These are phyloP conservation scores for Lithophane ornitopus DNA, from an alignment of 2,888 invertebrate genomes.

Conservation along the genomic window DNA sequence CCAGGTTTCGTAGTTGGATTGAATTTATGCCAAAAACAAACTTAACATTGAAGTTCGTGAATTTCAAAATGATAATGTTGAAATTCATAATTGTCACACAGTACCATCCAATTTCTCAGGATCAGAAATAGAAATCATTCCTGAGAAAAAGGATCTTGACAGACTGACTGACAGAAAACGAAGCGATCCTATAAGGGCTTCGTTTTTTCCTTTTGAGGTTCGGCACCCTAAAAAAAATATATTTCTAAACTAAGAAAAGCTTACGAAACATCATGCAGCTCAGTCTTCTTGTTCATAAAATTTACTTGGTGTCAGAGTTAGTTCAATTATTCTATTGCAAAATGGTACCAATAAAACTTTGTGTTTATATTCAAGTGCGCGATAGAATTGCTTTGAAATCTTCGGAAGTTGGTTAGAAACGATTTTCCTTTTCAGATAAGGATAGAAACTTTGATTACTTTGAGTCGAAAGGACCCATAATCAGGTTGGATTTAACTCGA, in stretches of 20 bases:
- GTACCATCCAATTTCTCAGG: too few species aligned
- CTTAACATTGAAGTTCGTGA: too few species aligned
- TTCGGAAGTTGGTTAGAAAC: conserved; percentile 9
- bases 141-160: too few species aligned
- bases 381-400: conserved; percentile 19
- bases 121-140: too few species aligned
- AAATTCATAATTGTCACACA: too few species aligned
- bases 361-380: conserved; percentile 17
- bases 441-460: conserved; percentile 28
- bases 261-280: not conserved
- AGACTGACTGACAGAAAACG: too few species aligned
- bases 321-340: conserved; percentile 24
- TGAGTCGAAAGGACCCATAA: not conserved
- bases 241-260: not conserved
- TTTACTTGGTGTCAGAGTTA: not conserved
- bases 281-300: not conserved
- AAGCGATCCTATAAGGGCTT: too few species aligned
- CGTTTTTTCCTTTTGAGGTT: too few species aligned
- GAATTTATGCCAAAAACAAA: too few species aligned
- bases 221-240: too few species aligned
- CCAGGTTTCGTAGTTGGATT: too few species aligned
- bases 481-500: not conserved
- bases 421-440: conserved; percentile 34
- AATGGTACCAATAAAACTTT: conserved; percentile 20
- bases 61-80: too few species aligned